Evolutionary conservation across 2,797 vertebrate species (phyloP).

Genomic region (Sus cebifrons): DNA sequence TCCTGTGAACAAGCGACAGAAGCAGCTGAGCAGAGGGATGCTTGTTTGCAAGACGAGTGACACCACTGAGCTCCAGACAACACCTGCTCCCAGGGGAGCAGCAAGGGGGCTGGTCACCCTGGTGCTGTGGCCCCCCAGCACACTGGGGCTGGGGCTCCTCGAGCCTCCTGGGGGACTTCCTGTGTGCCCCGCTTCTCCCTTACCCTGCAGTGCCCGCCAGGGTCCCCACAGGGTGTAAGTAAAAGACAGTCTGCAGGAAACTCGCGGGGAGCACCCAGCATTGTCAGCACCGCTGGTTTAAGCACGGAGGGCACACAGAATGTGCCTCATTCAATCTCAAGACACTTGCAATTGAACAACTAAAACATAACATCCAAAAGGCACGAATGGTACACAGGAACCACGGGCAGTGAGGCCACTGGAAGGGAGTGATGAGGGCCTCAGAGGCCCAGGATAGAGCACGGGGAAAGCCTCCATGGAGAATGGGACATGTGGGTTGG

Average conservation of each 20-base stretch:
- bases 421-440: neutral
- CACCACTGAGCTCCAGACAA: neutral
- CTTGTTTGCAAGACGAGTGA: neutral
- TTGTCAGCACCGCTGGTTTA: neutral
- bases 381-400: neutral
- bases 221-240: neutral
- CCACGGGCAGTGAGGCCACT: neutral
- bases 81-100: neutral
- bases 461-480: neutral
- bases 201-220: accelerated
- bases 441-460: neutral
- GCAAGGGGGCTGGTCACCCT: neutral
- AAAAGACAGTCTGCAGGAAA: neutral
- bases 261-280: neutral
- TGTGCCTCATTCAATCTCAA: neutral
- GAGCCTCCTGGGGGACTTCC: neutral
- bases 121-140: neutral
- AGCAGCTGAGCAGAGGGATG: neutral
- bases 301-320: neutral
- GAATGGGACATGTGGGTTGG: neutral
- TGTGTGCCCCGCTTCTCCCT: neutral
- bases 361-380: neutral
- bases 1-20: neutral
- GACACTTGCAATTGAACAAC: neutral
- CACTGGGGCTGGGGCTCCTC: neutral